A percentile compares a stretch with the other conserved stretches of the same genome.
Evolutionary conservation across 2,797 vertebrate genomes (phyloP).

Genomic region (Phrynocephalus vlangalii): DNA sequence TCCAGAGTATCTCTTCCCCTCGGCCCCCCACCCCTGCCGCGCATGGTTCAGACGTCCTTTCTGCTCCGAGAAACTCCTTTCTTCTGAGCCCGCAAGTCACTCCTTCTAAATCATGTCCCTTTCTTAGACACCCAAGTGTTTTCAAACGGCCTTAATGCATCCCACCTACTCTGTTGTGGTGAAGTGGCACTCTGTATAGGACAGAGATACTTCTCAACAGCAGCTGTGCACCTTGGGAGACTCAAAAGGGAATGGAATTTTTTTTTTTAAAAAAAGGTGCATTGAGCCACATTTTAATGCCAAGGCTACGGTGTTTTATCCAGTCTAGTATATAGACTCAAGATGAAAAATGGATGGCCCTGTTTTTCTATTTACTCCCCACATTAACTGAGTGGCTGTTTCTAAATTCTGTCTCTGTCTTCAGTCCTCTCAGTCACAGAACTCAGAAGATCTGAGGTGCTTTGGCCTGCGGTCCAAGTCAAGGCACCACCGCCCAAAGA

Average conservation of each 20-base stretch:
- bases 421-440: no score
- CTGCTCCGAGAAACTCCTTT: neutral
- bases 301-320: neutral
- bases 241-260: neutral
- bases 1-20: neutral
- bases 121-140: constrained; percentile 25
- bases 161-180: constrained; percentile 39
- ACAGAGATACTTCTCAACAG: constrained; percentile 46
- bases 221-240: constrained; percentile 1
- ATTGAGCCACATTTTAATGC: neutral
- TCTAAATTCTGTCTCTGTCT: no score
- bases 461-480: no score
- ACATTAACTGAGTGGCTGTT: no score
- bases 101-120: fast-evolving
- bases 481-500: no score
- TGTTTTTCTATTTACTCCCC: no score
- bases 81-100: neutral
- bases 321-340: no score
- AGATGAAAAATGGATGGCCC: no score
- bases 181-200: constrained; percentile 19
- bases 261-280: neutral
- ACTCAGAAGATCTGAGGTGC: no score
- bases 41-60: no score
- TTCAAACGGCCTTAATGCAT: constrained; percentile 60
- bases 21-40: no score